Evolutionary conservation across 2,113 vertebrate genomes (phyloP).

Genomic region (Bujurquina vittata): DNA sequence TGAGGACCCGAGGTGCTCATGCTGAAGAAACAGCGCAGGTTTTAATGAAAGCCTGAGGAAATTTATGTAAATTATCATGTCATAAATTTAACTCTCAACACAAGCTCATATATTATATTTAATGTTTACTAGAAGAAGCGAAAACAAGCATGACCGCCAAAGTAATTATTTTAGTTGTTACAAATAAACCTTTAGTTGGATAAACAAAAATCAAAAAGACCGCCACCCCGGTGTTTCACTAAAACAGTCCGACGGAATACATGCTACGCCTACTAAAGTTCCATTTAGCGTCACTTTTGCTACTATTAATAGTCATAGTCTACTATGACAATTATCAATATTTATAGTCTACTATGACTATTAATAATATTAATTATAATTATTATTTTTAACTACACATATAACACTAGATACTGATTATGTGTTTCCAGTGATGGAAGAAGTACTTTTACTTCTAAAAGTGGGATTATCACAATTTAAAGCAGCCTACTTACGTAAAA

Average conservation of each 20-base stretch:
- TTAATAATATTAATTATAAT: background rate
- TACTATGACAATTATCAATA: background rate
- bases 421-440: background rate
- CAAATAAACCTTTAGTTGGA: background rate
- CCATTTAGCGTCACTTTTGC: background rate
- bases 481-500: background rate
- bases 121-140: background rate
- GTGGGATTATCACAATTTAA: background rate
- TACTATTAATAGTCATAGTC: background rate
- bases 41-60: background rate
- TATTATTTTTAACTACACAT: background rate
- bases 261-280: background rate
- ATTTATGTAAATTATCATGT: constrained; percentile 32
- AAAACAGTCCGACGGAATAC: constrained; percentile 53
- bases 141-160: background rate
- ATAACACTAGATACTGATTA: background rate
- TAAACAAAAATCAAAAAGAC: constrained; percentile 60
- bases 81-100: constrained; percentile 13
- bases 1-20: constrained; percentile 58
- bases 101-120: background rate
- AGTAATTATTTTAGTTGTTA: background rate
- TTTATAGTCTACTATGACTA: too few relatives aligned
- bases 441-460: background rate
- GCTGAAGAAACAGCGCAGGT: background rate
- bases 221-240: constrained; percentile 47